Conservation (phyloP, 2,797 vertebrate species). For the Helostoma temminkii region DNA sequence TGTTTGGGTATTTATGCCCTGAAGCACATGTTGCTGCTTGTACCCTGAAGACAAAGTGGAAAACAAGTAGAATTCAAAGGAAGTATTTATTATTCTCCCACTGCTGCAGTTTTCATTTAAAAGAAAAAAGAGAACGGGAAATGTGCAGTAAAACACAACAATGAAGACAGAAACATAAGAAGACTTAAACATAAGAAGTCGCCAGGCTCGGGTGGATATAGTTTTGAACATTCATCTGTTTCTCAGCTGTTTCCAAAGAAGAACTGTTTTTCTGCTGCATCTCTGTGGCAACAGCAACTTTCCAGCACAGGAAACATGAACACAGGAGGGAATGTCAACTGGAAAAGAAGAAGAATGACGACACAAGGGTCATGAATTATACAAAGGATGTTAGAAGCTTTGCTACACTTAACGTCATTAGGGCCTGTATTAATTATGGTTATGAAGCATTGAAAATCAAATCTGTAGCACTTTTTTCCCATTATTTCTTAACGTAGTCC, state of each 20-base stretch:
- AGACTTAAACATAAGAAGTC: conserved; percentile 47
- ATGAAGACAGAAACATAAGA: conserved; percentile 50
- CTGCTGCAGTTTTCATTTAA: conserved; percentile 48
- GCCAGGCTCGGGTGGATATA: conserved; percentile 42
- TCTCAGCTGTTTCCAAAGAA: conserved; percentile 60
- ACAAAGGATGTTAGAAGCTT: conserved; percentile 66
- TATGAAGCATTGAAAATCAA: conserved; percentile 69
- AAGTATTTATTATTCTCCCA: conserved; percentile 43
- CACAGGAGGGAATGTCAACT: conserved; percentile 48
- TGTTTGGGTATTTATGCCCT: conserved; percentile 47
- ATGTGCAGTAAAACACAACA: conserved; percentile 52
- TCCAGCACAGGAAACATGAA: conserved; percentile 67
- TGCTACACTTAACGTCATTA: conserved; percentile 75
- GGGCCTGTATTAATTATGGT: conserved; percentile 68
- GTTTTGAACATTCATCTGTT: conserved; percentile 66
- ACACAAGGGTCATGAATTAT: conserved; percentile 69
- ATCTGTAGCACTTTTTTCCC: conserved; percentile 56
- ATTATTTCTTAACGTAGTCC: conserved; percentile 47
- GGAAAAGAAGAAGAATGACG: conserved; percentile 62
- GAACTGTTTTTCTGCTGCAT: conserved; percentile 74
- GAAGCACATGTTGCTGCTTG: conserved; percentile 53
- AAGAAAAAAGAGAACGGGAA: conserved; percentile 28
- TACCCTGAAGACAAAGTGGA: conserved; percentile 58
- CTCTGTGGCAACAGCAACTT: conserved; percentile 76
- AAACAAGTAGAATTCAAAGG: conserved; percentile 51